Base-by-base conservation (phyloP, 2,797 vertebrate genomes). In the Rhinoraja longicauda region DNA sequence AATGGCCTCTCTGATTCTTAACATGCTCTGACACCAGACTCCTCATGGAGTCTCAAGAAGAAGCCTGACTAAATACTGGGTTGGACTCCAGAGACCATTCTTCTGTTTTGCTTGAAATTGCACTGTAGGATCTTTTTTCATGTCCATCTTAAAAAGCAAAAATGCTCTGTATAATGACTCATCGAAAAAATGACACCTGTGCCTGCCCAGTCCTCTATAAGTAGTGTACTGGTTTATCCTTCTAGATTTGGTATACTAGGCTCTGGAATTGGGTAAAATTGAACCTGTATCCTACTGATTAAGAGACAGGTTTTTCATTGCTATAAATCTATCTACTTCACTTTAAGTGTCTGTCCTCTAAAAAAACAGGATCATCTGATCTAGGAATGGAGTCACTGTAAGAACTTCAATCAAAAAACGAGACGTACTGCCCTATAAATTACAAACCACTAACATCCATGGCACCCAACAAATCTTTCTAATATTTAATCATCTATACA, bases 401-500 rank as follows among this genome's bases (percentile, higher is more conserved):
- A 13, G 15, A 62, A 88, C 59, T 19, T 62, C 45, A 29, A 21
- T 81, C 19, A 19, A 21, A 45, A 53, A 5, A n/a, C 13, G n/a
- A 77, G n/a, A 13, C n/a, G 77, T 77, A 21, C 77, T 19, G 76
- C 1, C 64, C 64, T 15, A 78, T 19, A n/a, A n/a, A 76, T 78
- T 36, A 32, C 4, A n/a, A 13, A 86, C 26, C 82, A 62, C 29
- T 59, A 86, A 86, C 29, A 5, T 1, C 29, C 13, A 9, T 64
- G 12, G 15, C 29, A 32, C 57, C 59, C 7, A 86, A 13, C 29
- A 32, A 29, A 84, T 84, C 21, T n/a, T 84, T 59, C 81, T 57
- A n/a, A 70, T 39, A 90, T 90, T 90, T 90, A 72, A 90, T 91
- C 24, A 73, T 12, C 9, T 91, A 70, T 91, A 72, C 21, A 91